Evolutionary conservation across 2,888 invertebrate species (phyloP), one percentile per base, ranked within the genome.

Genomic region (Chrysolina americana): DNA sequence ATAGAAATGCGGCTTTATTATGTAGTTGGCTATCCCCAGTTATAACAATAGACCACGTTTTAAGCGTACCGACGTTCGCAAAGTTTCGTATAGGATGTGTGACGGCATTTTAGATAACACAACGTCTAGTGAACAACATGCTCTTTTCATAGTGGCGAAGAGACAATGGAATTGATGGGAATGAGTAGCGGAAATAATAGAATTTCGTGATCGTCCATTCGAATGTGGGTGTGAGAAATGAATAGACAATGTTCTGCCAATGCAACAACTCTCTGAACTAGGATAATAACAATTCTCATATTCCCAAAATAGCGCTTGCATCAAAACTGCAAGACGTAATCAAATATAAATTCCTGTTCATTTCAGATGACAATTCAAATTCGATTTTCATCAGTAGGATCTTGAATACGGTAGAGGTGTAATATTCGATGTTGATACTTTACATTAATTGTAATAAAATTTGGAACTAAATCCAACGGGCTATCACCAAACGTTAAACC

Each of bases 1-100:
- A 68, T 56, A 68, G 59, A 59, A 21, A 62, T 19, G 28, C 9
- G 47, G 17, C 69, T 68, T 66, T 28, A 50, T 56, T 41, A 19
- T 50, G 41, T 56, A 56, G 21, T 21, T 15, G 19, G 41, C 56
- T 53, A 68, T 53, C 41, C 50, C 1, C n/a, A 36, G 59, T 59
- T 6, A 13, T 9, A 59, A 59, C 59, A 59, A 59, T 59, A 50
- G 36, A 28, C 23, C 59, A 17, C 59, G 59, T 59, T 59, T 59
- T 17, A 15, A 59, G 59, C 23, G 17, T 59, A 8, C n/a, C 15
- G n/a, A 23, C 59, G 59, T 10, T 53, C 13, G 5, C 21, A 59
- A 59, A 59, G 59, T 59, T 59, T 59, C 36, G 28, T n/a, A 53
- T 21, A n/a, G 59, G 59, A 59, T 59, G 23, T 36, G 28, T 36